These are phyloP conservation scores for Nesidiocoris tenuis DNA, from an alignment of 2,888 invertebrate species.

Conservation along the genomic window DNA sequence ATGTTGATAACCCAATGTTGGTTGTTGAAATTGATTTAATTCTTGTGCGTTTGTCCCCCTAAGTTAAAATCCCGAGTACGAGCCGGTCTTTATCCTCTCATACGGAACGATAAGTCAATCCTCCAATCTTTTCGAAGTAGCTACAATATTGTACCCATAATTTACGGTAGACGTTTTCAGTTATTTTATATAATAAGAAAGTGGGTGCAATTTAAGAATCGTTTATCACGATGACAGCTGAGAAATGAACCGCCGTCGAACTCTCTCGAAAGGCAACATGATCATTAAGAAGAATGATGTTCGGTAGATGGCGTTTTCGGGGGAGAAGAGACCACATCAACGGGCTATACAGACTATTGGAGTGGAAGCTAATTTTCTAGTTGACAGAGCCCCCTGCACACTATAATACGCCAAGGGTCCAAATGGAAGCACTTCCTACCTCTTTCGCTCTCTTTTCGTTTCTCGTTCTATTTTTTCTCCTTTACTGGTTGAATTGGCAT, in stretches of 20 bases:
- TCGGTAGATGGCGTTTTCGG: background rate
- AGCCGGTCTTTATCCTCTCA: no score
- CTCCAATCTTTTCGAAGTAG: no score
- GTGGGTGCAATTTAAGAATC: background rate
- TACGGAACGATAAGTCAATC: no score
- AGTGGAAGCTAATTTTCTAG: slow-evolving; percentile 30
- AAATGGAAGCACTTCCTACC: background rate
- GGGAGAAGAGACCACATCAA: background rate
- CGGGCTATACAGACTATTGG: slow-evolving; percentile 4
- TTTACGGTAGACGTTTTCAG: background rate
- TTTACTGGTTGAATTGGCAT: background rate
- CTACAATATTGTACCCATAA: no score
- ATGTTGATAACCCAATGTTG: no score
- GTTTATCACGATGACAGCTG: background rate
- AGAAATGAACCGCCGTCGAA: background rate
- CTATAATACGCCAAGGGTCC: slow-evolving; percentile 5
- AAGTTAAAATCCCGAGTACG: no score
- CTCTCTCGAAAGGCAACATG: background rate
- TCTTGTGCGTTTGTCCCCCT: no score
- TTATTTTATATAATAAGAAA: background rate
- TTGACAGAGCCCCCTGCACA: slow-evolving; percentile 16
- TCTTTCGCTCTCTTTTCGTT: background rate
- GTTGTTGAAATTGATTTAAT: no score
- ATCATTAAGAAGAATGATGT: background rate
- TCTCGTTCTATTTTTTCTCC: background rate